Conservation (phyloP, 2,888 invertebrate species). For the Lasius fuliginosus region DNA sequence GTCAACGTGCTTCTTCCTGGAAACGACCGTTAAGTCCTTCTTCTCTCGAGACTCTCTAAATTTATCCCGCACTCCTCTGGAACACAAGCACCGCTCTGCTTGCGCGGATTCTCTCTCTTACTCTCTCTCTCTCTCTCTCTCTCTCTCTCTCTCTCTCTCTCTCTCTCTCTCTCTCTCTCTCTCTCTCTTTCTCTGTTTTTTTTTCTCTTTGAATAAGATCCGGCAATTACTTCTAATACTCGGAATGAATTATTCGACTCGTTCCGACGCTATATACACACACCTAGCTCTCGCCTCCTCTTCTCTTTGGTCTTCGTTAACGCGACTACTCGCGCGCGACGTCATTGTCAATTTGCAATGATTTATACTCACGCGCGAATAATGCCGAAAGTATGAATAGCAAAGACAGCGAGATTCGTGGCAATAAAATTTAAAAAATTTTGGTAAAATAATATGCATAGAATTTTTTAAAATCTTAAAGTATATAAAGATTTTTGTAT, state of each 20-base stretch:
- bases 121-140: too few relatives aligned
- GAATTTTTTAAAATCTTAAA: too few relatives aligned
- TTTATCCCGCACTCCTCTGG: slow-evolving; percentile 65
- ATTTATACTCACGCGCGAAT: slow-evolving; percentile 10
- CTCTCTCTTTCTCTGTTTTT: not conserved
- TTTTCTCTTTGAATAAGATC: slow-evolving; percentile 60
- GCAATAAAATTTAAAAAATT: not conserved
- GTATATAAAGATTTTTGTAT: too few relatives aligned
- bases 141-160: too few relatives aligned
- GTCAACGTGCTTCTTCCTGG: slow-evolving; percentile 70
- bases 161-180: not conserved
- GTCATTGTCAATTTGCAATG: slow-evolving; percentile 27
- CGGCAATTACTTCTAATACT: slow-evolving; percentile 79
- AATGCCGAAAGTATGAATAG: not conserved
- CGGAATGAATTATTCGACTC: slow-evolving; percentile 76
- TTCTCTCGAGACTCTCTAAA: slow-evolving; percentile 73
- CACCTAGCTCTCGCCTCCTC: not conserved
- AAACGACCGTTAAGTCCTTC: slow-evolving; percentile 63
- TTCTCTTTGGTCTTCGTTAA: slow-evolving; percentile 27
- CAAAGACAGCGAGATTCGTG: not conserved
- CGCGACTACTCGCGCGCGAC: slow-evolving; percentile 26
- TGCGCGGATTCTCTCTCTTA: not conserved
- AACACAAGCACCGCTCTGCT: slow-evolving; percentile 59
- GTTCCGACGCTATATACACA: slow-evolving; percentile 61
- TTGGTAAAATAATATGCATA: not conserved